Evolutionary conservation across 2,113 vertebrate species (phyloP), one percentile per base, ranked within the genome.

Genomic region (Steatornis caripensis): DNA sequence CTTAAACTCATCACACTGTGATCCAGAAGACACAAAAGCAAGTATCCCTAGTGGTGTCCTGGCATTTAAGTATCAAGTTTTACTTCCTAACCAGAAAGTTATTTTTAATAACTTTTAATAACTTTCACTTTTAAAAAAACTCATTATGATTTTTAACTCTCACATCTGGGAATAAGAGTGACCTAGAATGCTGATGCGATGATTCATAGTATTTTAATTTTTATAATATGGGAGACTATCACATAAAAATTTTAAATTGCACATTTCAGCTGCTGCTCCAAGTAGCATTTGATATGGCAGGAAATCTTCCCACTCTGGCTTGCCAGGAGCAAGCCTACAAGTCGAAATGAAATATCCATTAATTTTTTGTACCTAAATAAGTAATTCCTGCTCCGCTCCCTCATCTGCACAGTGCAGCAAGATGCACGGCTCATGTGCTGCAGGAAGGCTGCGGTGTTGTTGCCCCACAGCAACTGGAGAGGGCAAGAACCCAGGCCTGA

Each of bases 21-120:
- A 91, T 90, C 61, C 70, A 94, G 68, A 89, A 92, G 89, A 75
- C 77, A 85, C 8, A 66, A 87, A 89, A 84, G 54, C 62, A 87
- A 95, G 46, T 89, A 85, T 89, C 84, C 77, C 65, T 95, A 34
- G 70, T 95, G 89, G 30, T 89, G 70, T 72, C 61, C 72, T 87
- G 72, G 70, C 74, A 92, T 92, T 89, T 76, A 91, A 79, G 26
- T 91, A 87, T 89, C 41, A 79, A 89, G 81, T 92, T 95, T 94
- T 95, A 79, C 62, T 95, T 97, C n/a, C 66, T 91, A 94, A 91
- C 49, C 45, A 91, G 77, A 86, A 95, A 96, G 87, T 95, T 96
- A 88, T 94, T 97, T 83, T 87, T 87, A 96, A 96, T 93, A 96
- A 93, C 41, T 95, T 95, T 60, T 96, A 94, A 95, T 97, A 97